Percentiles rank a stretch among this genome's conserved stretches.
Conservation (phyloP, 2,113 vertebrate genomes). For the Crotalus horridus region DNA sequence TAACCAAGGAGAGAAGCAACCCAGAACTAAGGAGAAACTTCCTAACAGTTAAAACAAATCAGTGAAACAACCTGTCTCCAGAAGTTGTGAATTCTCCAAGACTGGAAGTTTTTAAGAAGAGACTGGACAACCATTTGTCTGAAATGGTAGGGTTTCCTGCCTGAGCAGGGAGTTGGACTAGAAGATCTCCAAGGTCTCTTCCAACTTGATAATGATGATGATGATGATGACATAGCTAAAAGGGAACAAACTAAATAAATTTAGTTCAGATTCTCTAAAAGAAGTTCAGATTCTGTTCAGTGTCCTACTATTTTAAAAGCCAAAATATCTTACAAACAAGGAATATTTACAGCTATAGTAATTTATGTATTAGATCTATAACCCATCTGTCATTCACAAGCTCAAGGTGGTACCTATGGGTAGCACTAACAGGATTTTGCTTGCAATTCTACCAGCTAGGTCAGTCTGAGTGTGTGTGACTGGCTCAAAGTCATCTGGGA, state of each 20-base stretch:
- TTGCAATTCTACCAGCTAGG: not conserved
- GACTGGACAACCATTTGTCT: no score
- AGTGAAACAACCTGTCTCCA: no score
- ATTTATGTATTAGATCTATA: not conserved
- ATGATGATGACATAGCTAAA: not conserved
- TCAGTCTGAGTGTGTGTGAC: not conserved
- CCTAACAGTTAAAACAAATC: no score
- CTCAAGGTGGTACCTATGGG: not conserved
- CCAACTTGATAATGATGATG: no score
- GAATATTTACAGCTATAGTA: not conserved
- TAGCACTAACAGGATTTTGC: not conserved
- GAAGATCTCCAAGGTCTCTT: no score
- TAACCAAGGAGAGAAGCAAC: no score
- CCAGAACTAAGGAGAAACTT: no score
- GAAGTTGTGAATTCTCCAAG: no score
- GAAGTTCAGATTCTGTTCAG: not conserved
- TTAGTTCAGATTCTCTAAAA: not conserved
- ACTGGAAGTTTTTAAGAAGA: no score
- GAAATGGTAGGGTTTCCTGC: no score
- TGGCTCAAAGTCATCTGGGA: not conserved
- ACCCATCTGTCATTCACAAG: not conserved
- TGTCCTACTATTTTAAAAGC: not conserved
- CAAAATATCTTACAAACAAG: not conserved
- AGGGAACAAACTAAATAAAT: not conserved
- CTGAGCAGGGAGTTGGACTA: no score